phyloP scores from a whole-genome alignment of 1,140 invertebrate species.

The Propsilocerus akamusi region DNA sequence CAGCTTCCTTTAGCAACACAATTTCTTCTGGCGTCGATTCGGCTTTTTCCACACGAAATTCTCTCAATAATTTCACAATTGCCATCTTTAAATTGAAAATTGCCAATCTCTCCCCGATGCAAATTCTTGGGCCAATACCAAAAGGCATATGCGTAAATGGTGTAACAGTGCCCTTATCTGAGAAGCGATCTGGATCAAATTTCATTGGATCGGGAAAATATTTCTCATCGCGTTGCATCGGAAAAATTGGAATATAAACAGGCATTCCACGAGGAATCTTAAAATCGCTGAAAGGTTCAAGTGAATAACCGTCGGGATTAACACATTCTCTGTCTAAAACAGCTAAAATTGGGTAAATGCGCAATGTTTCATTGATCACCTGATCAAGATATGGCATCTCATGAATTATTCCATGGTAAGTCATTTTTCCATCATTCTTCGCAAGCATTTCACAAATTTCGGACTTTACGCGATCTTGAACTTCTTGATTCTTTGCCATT shows the following conservation, averaged over 20 bases:
- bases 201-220: conserved; percentile 42
- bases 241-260: conserved; percentile 18
- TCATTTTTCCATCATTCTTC: conserved; percentile 28
- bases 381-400: conserved; percentile 40
- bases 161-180: conserved; percentile 21
- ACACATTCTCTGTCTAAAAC: conserved; percentile 14
- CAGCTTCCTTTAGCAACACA: too few relatives aligned
- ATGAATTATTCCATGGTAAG: conserved; percentile 36
- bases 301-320: conserved; percentile 10
- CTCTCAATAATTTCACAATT: too few relatives aligned
- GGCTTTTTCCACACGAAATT: too few relatives aligned
- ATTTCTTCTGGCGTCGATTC: too few relatives aligned
- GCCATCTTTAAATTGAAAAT: too few relatives aligned
- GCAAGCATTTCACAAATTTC: conserved; percentile 37
- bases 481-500: conserved; percentile 42
- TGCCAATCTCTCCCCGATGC: conserved; percentile 60
- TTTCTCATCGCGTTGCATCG: conserved; percentile 20
- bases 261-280: conserved; percentile 15
- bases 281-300: conserved; percentile 14
- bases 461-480: conserved; percentile 38
- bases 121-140: conserved; percentile 54
- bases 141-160: conserved; percentile 51
- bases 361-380: conserved; percentile 28
- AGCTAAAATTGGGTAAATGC: conserved; percentile 17
- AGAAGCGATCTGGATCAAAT: conserved; percentile 45